phyloP scores from a whole-genome alignment of 2,797 vertebrate species.

The Remorina albescens region DNA sequence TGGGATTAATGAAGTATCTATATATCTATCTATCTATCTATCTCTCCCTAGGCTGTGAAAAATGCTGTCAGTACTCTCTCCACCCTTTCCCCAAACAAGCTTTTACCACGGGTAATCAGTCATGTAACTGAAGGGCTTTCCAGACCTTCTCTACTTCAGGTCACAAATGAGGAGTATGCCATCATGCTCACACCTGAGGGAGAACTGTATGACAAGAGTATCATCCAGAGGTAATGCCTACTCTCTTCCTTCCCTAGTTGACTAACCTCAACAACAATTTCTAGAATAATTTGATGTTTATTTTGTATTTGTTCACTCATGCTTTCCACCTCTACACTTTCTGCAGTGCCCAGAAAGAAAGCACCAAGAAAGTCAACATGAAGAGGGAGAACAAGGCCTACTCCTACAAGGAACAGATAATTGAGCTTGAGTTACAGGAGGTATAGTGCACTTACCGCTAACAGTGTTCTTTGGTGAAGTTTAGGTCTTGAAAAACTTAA shows the following conservation, averaged over 20 bases:
- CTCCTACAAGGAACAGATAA: conserved; percentile 98
- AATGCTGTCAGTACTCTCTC: conserved; percentile 93
- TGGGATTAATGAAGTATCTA: too few relatives aligned
- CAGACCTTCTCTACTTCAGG: conserved; percentile 86
- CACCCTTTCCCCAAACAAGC: conserved; percentile 87
- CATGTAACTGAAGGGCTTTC: conserved; percentile 87
- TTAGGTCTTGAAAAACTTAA: background rate
- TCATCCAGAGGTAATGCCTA: conserved; percentile 90
- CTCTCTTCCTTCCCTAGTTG: background rate
- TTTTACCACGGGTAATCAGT: conserved; percentile 90
- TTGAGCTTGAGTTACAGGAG: conserved; percentile 97
- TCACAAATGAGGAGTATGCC: conserved; percentile 93
- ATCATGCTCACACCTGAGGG: conserved; percentile 95
- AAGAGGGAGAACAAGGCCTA: conserved; percentile 99
- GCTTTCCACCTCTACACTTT: background rate
- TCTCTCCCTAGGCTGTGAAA: conserved; percentile 86
- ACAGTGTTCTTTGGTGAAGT: background rate
- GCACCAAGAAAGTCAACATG: conserved; percentile 94
- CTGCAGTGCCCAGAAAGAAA: conserved; percentile 94
- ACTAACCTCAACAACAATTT: background rate
- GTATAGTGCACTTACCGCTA: conserved; percentile 67
- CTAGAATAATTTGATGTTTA: background rate
- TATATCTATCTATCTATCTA: too few relatives aligned
- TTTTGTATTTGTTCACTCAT: background rate
- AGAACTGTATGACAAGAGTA: conserved; percentile 93